Conservation (phyloP, 2,797 vertebrate species). For the Girardinus metallicus region DNA sequence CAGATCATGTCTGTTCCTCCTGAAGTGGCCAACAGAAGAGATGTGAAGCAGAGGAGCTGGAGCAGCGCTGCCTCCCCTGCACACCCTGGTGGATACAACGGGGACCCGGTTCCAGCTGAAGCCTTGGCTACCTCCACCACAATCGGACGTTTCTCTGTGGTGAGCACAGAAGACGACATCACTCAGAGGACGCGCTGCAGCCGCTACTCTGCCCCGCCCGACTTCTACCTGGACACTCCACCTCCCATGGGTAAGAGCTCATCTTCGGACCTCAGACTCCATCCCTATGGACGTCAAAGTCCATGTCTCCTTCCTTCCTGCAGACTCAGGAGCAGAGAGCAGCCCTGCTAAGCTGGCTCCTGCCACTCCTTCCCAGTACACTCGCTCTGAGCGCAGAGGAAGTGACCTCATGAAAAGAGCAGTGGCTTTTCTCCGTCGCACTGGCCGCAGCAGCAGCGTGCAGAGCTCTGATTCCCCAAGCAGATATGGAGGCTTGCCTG, state of each 20-base stretch:
- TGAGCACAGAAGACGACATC: constrained; percentile 89
- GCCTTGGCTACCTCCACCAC: constrained; percentile 81
- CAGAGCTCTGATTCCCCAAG: constrained; percentile 87
- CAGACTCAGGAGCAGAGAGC: constrained; percentile 87
- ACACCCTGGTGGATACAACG: constrained; percentile 60
- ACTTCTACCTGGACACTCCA: constrained; percentile 91
- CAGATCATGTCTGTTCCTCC: constrained; percentile 79
- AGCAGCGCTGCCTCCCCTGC: constrained; percentile 78
- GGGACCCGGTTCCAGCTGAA: constrained; percentile 53
- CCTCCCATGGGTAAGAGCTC: constrained; percentile 83
- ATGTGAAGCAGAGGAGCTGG: constrained; percentile 81
- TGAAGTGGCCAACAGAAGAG: constrained; percentile 73
- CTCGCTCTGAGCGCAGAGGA: constrained; percentile 81
- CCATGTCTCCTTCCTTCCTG: constrained; percentile 88
- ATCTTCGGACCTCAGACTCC: constrained; percentile 83
- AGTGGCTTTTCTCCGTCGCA: constrained; percentile 89
- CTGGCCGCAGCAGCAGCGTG: constrained; percentile 84
- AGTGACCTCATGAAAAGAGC: constrained; percentile 93
- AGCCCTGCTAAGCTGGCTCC: constrained; percentile 77
- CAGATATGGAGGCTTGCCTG: constrained; percentile 77
- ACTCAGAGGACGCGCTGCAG: constrained; percentile 83
- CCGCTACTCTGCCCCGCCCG: constrained; percentile 93
- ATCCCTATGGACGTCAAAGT: constrained; percentile 85
- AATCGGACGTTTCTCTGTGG: constrained; percentile 93
- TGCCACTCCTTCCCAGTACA: constrained; percentile 70